Base-by-base conservation (phyloP, 2,888 invertebrate species). In the Troilus luridus region DNA sequence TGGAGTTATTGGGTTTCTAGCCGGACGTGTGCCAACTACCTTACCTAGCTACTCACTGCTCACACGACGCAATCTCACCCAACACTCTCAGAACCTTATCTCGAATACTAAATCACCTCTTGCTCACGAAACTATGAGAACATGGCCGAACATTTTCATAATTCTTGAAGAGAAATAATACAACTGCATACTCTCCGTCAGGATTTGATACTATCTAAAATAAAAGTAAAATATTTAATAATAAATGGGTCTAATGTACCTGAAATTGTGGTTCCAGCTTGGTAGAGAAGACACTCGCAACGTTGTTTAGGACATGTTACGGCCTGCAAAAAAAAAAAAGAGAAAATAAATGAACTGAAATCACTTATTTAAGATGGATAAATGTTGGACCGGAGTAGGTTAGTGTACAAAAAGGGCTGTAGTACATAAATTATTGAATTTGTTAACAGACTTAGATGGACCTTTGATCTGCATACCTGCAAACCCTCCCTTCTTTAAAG, bases 21-120 rank as follows among this genome's bases (percentile, higher is more conserved):
- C 54, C 85, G 85, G 85, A 85, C 85, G 85, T 56, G 56, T 85
- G 85, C 85, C 56, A 85, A 85, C 85, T 58, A 17, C 17, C 8
- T 17, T 77, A 41, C 41, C 56, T 85, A n/a, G 56, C n/a, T 85
- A 56, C 56, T 56, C 10, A 21, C 21, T 58, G 85, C 56, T 85
- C 54, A 58, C 85, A 85, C 56, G 56, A n/a, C 9, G 85, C 56
- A 85, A 85, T 58, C 56, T 85, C 24, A 67, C 64, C 24, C 64
- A 24, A 11, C 24, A 12, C 24, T 67, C 67, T 67, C 67, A 67
- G 72, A 77, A 41, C 17, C 17, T 41, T 77, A 77, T 77, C 27
- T 67, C 3, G 72, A 77, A 27, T 77, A 77, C 41, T 77, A 77
- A 77, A 77, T 77, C 72, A 77, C 27, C 19, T 8, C 17, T 77